phyloP scores from a whole-genome alignment of 2,888 invertebrate genomes.

The Proisotoma minuta region DNA sequence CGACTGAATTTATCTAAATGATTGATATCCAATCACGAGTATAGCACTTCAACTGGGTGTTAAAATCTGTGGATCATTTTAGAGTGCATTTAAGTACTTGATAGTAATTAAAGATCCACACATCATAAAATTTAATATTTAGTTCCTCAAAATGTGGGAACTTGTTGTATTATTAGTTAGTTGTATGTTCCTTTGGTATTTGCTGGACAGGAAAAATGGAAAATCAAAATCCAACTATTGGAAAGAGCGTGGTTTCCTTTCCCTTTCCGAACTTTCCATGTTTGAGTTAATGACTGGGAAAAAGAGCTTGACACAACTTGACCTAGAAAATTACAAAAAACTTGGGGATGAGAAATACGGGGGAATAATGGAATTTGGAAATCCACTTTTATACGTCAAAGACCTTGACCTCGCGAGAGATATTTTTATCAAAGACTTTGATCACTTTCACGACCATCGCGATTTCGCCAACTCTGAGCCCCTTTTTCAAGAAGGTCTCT shows the following conservation, averaged over 20 bases:
- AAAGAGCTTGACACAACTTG: neutral
- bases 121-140: too few relatives aligned
- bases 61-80: too few relatives aligned
- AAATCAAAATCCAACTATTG: neutral
- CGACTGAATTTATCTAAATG: too few relatives aligned
- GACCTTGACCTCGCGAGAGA: slow-evolving; percentile 1
- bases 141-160: too few relatives aligned
- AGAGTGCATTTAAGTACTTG: too few relatives aligned
- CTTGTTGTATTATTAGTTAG: too few relatives aligned
- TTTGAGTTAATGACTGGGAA: neutral
- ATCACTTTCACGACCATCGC: neutral
- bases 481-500: neutral
- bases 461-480: neutral
- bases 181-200: too few relatives aligned
- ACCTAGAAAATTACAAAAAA: neutral
- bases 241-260: neutral
- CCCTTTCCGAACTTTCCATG: neutral
- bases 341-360: neutral
- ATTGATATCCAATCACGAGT: too few relatives aligned
- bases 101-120: too few relatives aligned
- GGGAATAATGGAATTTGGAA: neutral
- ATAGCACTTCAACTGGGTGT: too few relatives aligned
- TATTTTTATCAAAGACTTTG: slow-evolving; percentile 4
- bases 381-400: neutral
- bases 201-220: too few relatives aligned